These are phyloP conservation scores for Oenanthe melanoleuca DNA, from an alignment of 2,113 vertebrate genomes.

Conservation along the genomic window DNA sequence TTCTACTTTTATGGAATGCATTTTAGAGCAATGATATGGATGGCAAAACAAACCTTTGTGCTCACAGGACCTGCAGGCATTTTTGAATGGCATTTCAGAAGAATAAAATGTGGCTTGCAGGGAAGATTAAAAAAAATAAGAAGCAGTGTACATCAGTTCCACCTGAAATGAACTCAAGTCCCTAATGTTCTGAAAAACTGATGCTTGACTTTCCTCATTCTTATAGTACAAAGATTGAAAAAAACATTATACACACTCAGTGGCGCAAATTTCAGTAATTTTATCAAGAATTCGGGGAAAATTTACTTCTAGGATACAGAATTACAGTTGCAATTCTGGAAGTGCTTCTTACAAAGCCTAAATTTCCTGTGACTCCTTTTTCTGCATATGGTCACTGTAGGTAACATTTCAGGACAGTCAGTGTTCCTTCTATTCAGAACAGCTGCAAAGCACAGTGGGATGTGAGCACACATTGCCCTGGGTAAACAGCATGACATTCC, in stretches of 20 bases:
- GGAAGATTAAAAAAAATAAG: background rate
- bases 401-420: background rate
- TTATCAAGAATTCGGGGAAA: background rate
- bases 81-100: background rate
- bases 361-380: background rate
- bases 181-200: background rate
- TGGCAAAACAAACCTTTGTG: background rate
- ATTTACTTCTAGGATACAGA: background rate
- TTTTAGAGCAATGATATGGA: background rate
- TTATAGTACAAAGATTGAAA: background rate
- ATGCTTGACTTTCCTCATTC: background rate
- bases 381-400: background rate
- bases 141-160: background rate
- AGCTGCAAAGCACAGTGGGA: background rate
- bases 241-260: background rate
- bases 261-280: background rate
- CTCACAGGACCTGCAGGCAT: background rate
- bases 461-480: background rate
- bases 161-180: background rate
- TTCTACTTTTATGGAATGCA: background rate
- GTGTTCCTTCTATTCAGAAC: background rate
- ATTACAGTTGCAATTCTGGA: background rate
- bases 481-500: background rate
- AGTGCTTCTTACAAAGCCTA: background rate
- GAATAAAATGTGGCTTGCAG: background rate